Conservation (phyloP, 2,888 invertebrate genomes). For the Troglohyphantes excavatus region DNA sequence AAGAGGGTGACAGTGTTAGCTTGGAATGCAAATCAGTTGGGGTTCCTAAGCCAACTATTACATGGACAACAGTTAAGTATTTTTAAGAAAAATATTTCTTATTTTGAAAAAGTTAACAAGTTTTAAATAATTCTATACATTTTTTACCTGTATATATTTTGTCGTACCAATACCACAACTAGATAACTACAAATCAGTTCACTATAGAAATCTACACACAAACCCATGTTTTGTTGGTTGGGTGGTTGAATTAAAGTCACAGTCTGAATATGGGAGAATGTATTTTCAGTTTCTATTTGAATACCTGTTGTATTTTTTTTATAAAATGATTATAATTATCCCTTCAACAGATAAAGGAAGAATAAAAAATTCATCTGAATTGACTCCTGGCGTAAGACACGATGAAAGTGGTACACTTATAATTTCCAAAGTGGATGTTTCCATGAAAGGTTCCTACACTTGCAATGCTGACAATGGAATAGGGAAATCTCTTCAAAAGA, state of each 20-base stretch:
- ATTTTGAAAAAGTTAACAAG: neutral
- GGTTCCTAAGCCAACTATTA: slow-evolving; percentile 76
- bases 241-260: no score
- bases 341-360: slow-evolving; percentile 7
- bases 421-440: slow-evolving; percentile 18
- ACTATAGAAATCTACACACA: no score
- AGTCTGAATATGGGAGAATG: no score
- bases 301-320: no score
- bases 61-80: slow-evolving; percentile 77
- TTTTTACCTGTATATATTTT: neutral
- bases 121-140: neutral
- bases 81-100: no score
- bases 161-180: no score
- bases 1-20: slow-evolving; percentile 47
- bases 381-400: neutral
- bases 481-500: slow-evolving; percentile 45
- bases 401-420: slow-evolving; percentile 20
- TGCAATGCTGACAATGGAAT: slow-evolving; percentile 70
- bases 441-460: slow-evolving; percentile 51
- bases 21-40: slow-evolving; percentile 78
- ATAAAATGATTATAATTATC: neutral
- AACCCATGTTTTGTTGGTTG: neutral
- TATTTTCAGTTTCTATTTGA: no score
- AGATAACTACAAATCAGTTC: no score
- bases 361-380: slow-evolving; percentile 30